Conservation (phyloP, 2,888 invertebrate species). For the Dynastes grantii region DNA sequence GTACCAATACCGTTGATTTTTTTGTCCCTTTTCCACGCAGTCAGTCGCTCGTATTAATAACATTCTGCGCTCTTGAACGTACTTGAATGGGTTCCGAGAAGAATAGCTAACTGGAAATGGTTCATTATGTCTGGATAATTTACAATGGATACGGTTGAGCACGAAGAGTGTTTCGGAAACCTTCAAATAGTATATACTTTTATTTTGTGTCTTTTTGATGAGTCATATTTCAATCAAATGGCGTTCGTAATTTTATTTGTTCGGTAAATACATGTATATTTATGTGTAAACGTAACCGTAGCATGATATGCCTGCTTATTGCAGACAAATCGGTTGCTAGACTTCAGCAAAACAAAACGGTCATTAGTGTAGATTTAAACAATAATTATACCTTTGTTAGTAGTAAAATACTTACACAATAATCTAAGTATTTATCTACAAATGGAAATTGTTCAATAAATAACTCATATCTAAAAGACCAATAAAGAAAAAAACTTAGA, state of each 20-base stretch:
- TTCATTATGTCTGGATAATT: conserved; percentile 42
- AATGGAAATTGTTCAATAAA: too few relatives aligned
- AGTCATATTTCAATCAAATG: conserved; percentile 38
- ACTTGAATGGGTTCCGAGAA: conserved; percentile 43
- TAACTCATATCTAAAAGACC: too few relatives aligned
- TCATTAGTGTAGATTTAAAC: too few relatives aligned
- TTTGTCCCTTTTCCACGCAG: conserved; percentile 31
- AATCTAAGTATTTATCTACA: too few relatives aligned
- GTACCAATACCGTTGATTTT: conserved; percentile 20
- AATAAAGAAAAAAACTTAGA: too few relatives aligned
- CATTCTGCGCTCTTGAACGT: conserved; percentile 34
- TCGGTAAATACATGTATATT: neutral
- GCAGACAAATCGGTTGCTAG: neutral
- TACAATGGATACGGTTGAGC: conserved; percentile 34
- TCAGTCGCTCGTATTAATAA: conserved; percentile 22
- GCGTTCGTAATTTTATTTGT: conserved; percentile 17
- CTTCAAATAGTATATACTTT: conserved; percentile 37
- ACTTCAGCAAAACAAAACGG: too few relatives aligned
- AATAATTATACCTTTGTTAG: too few relatives aligned
- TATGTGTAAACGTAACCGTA: conserved; percentile 1
- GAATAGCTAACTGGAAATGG: conserved; percentile 38
- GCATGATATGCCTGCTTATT: neutral
- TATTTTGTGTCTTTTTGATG: conserved; percentile 26
- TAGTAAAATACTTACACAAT: too few relatives aligned
- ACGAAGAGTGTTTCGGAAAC: conserved; percentile 32